phyloP scores from a whole-genome alignment of 2,888 invertebrate species.

The Zootermopsis nevadensis region DNA sequence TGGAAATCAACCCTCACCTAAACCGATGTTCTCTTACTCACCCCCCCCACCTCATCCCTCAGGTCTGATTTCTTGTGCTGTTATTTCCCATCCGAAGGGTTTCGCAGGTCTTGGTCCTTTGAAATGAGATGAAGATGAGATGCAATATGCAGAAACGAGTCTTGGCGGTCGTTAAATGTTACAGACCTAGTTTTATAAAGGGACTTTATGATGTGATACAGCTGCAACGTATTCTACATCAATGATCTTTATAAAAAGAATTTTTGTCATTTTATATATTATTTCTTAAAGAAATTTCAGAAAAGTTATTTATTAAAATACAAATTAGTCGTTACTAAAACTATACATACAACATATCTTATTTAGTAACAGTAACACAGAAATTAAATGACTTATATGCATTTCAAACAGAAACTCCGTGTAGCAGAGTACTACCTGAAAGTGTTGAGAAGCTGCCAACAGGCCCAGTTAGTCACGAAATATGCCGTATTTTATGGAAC shows the following conservation, averaged over 20 bases:
- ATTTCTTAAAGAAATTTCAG: background rate
- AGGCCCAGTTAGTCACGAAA: no score
- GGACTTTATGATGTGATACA: background rate
- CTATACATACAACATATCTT: no score
- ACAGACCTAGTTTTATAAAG: background rate
- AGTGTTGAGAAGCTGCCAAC: no score
- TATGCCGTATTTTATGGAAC: no score
- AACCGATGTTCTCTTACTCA: background rate
- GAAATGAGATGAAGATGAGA: conserved; percentile 2
- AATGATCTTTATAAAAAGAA: background rate
- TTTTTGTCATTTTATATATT: background rate
- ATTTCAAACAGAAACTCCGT: no score
- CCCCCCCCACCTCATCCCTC: background rate
- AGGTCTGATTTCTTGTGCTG: background rate
- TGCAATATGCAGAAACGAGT: conserved; percentile 10
- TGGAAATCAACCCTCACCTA: conserved; percentile 12
- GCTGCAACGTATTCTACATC: background rate
- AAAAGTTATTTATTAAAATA: no score
- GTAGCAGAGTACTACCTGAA: no score
- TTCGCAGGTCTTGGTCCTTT: conserved; percentile 2
- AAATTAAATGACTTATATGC: no score
- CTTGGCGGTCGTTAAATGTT: conserved; percentile 3
- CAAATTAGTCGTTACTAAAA: no score
- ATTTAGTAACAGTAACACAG: no score
- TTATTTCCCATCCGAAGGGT: background rate